Percentiles rank a stretch among this genome's conserved stretches.
These are phyloP conservation scores for Trypoxylon attenuatum DNA, from an alignment of 2,888 invertebrate species.

Conservation along the genomic window DNA sequence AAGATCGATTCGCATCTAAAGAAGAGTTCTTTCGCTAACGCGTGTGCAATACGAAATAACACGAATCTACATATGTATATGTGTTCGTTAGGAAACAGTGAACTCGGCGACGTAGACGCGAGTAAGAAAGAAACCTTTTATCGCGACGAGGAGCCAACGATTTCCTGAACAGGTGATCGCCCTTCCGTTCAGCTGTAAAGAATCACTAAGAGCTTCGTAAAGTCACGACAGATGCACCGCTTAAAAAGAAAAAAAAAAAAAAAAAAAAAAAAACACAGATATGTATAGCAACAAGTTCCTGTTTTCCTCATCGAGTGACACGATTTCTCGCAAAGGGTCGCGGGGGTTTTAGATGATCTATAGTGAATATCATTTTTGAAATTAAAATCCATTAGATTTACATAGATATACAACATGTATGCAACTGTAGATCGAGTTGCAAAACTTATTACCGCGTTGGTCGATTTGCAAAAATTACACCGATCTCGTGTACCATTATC, in stretches of 20 bases:
- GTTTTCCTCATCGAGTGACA: neutral
- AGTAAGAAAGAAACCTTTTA: conserved; percentile 35
- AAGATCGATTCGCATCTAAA: too few species aligned
- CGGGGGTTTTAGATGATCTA: too few species aligned
- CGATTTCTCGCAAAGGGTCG: too few species aligned
- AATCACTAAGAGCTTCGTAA: conserved; percentile 1
- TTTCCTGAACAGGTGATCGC: conserved; percentile 61
- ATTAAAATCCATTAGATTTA: too few species aligned
- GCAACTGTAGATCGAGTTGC: conserved; percentile 5
- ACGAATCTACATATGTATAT: too few species aligned
- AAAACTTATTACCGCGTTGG: conserved; percentile 3
- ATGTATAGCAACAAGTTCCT: neutral
- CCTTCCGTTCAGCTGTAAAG: conserved; percentile 40
- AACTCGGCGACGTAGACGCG: conserved; percentile 13
- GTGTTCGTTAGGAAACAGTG: neutral
- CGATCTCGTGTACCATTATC: conserved; percentile 23
- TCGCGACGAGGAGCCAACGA: conserved; percentile 34
- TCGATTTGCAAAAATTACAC: conserved; percentile 10
- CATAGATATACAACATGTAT: neutral
- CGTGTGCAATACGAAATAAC: too few species aligned
- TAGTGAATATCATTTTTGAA: too few species aligned
- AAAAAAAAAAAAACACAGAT: too few species aligned
- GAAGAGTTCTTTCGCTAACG: too few species aligned
- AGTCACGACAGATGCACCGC: neutral
- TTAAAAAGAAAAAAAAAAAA: neutral